A percentile compares a stretch with the other conserved stretches of the same genome.
phyloP scores from a whole-genome alignment of 2,797 vertebrate genomes.

The Onychomys leucogaster region DNA sequence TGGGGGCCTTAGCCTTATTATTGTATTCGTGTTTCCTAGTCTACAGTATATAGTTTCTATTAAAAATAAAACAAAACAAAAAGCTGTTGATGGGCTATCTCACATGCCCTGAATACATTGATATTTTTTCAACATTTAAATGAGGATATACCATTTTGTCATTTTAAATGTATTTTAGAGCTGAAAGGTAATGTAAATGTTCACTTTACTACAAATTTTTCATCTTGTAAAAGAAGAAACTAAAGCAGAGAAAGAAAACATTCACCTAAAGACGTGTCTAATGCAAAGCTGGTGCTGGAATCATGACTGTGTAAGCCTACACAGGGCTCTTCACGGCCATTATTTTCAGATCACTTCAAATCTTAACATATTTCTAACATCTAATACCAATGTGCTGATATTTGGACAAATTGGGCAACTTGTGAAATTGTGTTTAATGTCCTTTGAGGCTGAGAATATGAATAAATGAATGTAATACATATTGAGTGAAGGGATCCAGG shows the following conservation, averaged over 20 bases:
- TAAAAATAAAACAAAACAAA: background rate
- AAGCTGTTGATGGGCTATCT: background rate
- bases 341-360: background rate
- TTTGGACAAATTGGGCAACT: background rate
- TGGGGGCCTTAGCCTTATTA: conserved; percentile 26
- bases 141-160: background rate
- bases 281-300: background rate
- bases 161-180: conserved; percentile 30
- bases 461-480: background rate
- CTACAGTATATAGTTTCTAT: conserved; percentile 19
- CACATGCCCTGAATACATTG: background rate
- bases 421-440: conserved; percentile 11
- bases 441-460: conserved; percentile 37
- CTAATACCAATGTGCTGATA: background rate
- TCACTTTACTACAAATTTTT: conserved; percentile 20
- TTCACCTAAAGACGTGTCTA: background rate
- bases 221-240: conserved; percentile 37
- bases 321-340: background rate
- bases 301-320: background rate
- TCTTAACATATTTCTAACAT: background rate
- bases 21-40: conserved; percentile 28
- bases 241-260: background rate
- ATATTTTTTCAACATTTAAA: conserved; percentile 29
- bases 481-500: background rate
- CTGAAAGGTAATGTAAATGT: background rate